Evolutionary conservation across 2,797 vertebrate genomes (phyloP), one percentile per base, ranked within the genome.

Genomic region (Ctenochaetus hawaiiensis): DNA sequence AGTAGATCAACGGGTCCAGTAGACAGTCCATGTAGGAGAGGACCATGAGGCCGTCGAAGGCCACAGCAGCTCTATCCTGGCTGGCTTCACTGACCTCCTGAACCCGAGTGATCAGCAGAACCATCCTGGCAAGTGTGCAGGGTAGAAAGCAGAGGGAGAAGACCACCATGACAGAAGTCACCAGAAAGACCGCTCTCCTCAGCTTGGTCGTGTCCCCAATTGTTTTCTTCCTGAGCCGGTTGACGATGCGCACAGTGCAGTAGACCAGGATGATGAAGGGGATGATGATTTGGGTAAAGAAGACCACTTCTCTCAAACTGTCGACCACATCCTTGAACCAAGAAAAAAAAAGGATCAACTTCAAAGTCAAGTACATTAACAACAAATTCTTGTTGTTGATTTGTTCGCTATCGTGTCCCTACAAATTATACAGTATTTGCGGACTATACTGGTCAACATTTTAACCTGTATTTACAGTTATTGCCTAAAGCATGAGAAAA

Each of bases 21-120:
- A 96, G 80, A 18, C 94, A 95, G 84, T 95, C 94, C 61, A 95
- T 65, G 84, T 93, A 95, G 72, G 95, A 96, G 16, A 95, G 87
- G 23, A 93, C 90, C 91, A 95, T 85, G 59, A 95, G 84, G 61
- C 94, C 94, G 7, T 95, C 95, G 0, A 93, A 95, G n/a, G 80
- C 84, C 73, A 70, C 68, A 0, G 83, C 71, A 0, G 87, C 89
- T 0, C 51, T 71, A 1, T 85, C 73, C 74, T 94, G 78, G 0
- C 3, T 1, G 0, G 0, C 0, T 0, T 47, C 6, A 0, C 0
- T 0, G 20, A 41, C 3, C 0, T 72, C 2, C 0, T 71, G 0
- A 1, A 78, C 77, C 5, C 88, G 73, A 0, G 53, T 10, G 9
- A 75, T 47, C 5, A 92, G 77, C 71, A 91, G 73, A 4, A 95